Base-by-base conservation (phyloP, 1,140 invertebrate species). In the Neodiprion lecontei region DNA sequence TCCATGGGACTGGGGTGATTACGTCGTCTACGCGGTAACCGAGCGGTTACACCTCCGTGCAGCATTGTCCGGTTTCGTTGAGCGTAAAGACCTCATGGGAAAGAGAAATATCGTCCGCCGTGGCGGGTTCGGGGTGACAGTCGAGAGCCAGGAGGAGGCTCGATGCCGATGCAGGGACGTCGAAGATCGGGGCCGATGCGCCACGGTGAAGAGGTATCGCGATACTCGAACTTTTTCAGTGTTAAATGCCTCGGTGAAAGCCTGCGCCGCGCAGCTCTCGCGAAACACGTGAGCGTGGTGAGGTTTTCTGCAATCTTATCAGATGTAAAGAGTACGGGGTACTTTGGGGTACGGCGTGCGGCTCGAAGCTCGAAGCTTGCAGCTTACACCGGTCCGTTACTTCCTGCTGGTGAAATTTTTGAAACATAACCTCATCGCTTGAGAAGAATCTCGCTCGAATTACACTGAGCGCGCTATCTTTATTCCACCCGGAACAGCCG, bases 1-100 rank as follows among this genome's bases (percentile, higher is more conserved):
- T 61, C 53, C 53, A 14, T 40, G 28, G 11, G 53, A 61, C 53
- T 61, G 5, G 53, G 11, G 53, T 9, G 53, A 61, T 61, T 61
- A 61, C 9, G 53, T 61, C 53, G 53, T 61, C 53, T 61, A 17
- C 53, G 28, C 28, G 28, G 28, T 40, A 40, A 40, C 28, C 28
- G 28, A 40, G 28, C 28, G 2, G 28, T 1, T 40, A 40, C 28
- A 4, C 2, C 1, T 40, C 28, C 11, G 53, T 61, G 53, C 28
- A 40, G 28, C 53, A 61, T 61, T 61, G 53, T 61, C 53, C 53
- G 53, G 53, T 5, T 61, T 9, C 53, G 53, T 61, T 61, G 11
- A 17, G 53, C 53, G 53, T 61, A 61, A 61, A 7, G 53, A 61
- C 53, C 53, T 61, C n/a, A 61, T 61, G 53, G 53, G 53, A 61